Conservation (phyloP, 1,140 invertebrate species). For the Mya arenaria region DNA sequence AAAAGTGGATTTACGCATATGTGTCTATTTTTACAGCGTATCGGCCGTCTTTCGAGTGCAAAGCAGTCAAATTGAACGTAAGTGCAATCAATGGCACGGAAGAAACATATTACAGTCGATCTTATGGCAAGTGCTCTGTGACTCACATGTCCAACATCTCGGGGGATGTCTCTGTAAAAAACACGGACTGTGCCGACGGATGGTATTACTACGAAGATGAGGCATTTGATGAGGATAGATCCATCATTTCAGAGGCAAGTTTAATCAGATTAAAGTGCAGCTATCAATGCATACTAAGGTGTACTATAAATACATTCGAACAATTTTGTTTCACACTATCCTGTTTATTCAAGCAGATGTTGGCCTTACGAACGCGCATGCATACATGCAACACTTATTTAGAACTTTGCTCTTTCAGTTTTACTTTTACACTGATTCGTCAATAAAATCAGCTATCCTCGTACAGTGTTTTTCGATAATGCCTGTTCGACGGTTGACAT, state of each 20-base stretch:
- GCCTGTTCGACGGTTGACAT: no score
- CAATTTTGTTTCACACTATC: no score
- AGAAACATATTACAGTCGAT: not conserved
- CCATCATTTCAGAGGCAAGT: slow-evolving; percentile 41
- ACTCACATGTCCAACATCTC: not conserved
- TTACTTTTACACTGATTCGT: no score
- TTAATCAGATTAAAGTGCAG: not conserved
- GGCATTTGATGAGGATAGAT: slow-evolving; percentile 9
- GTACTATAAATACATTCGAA: no score
- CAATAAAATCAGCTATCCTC: no score
- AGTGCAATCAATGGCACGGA: not conserved
- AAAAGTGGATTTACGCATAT: no score
- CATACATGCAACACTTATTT: no score
- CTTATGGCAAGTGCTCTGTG: slow-evolving; percentile 31
- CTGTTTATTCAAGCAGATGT: no score
- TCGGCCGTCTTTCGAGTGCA: slow-evolving; percentile 25
- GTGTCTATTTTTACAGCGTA: slow-evolving; percentile 42
- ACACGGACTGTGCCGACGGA: slow-evolving; percentile 14
- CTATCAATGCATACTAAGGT: no score
- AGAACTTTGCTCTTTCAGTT: no score
- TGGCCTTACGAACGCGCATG: not conserved
- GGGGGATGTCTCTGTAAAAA: not conserved
- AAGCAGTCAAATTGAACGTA: not conserved
- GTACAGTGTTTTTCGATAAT: no score
- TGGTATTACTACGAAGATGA: slow-evolving; percentile 35